Evolutionary conservation across 2,113 vertebrate genomes (phyloP), one percentile per base, ranked within the genome.

Genomic region (Rhinogobius similis): DNA sequence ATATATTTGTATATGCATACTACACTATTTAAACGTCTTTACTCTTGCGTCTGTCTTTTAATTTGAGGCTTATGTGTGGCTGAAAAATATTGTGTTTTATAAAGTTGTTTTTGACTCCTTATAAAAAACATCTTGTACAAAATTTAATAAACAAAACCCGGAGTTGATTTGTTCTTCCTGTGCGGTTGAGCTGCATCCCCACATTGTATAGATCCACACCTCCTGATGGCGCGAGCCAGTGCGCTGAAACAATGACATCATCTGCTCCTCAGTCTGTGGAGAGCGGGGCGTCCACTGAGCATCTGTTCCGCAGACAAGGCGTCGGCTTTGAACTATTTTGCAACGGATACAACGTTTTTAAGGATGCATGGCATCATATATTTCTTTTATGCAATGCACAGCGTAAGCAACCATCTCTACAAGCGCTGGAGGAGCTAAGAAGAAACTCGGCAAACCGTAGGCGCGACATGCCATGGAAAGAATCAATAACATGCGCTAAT

Each of bases 1-100:
- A 87, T 61, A 85, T 86, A 81, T 61, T 58, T 59, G 56, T 59
- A 59, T 82, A 87, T 87, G 71, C 68, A 83, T 81, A 82, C 82
- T 82, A 86, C 84, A 92, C 92, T 94, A 96, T 96, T 93, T 95
- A 95, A 94, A 95, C 95, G 93, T 94, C 84, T 18, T 83, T 82
- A n/a, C 18, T 12, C 92, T 91, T 91, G 92, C 93, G 91, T 93
- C 94, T 95, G 87, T 76, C 79, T 88, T 93, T 95, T 95, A 93
- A 92, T 92, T 93, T 94, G 93, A 91, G 87, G 90, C 88, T 94
- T 94, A 95, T 95, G 95, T 96, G 95, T 98, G 95, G 96, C 92
- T 92, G 93, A 96, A 94, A 94, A 93, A 94, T 94, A 93, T 92
- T 95, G 93, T 98, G 97, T 97, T 98, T 98, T 98, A 96, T 94